Evolutionary conservation across 2,113 vertebrate species (phyloP).

Genomic region (Gallinago media): DNA sequence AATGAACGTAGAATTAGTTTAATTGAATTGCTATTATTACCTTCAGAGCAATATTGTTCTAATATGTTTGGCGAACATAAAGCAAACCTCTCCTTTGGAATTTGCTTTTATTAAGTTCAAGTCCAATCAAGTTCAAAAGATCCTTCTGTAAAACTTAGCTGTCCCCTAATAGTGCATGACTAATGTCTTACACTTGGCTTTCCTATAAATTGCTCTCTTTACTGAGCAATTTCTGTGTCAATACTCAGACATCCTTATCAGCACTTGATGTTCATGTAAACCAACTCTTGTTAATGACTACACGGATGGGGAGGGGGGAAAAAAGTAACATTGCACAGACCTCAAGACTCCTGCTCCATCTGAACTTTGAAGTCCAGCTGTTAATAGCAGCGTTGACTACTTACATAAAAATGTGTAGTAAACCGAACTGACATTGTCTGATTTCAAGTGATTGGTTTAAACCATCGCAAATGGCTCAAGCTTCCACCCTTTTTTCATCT

Average conservation of each 20-base stretch:
- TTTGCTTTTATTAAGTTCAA: slow-evolving; percentile 66
- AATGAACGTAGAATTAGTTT: slow-evolving; percentile 19
- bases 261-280: slow-evolving; percentile 74
- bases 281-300: slow-evolving; percentile 58
- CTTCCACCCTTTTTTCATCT: neutral
- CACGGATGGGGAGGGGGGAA: neutral
- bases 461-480: neutral
- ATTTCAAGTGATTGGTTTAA: neutral
- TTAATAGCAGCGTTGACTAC: slow-evolving; percentile 45
- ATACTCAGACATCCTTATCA: slow-evolving; percentile 72
- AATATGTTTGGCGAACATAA: neutral
- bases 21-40: slow-evolving; percentile 29
- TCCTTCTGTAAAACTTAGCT: slow-evolving; percentile 22
- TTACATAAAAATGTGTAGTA: slow-evolving; percentile 17
- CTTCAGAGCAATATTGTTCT: slow-evolving; percentile 13
- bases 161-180: slow-evolving; percentile 74
- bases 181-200: slow-evolving; percentile 66
- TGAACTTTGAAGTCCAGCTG: slow-evolving; percentile 69
- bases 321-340: slow-evolving; percentile 54
- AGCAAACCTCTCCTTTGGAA: neutral
- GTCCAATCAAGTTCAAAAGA: slow-evolving; percentile 54
- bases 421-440: slow-evolving; percentile 41
- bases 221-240: slow-evolving; percentile 54
- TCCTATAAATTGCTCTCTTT: slow-evolving; percentile 71
- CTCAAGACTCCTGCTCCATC: slow-evolving; percentile 10